Evolutionary conservation across 2,888 invertebrate genomes (phyloP).

Genomic region (Sepioteuthis lessoniana): DNA sequence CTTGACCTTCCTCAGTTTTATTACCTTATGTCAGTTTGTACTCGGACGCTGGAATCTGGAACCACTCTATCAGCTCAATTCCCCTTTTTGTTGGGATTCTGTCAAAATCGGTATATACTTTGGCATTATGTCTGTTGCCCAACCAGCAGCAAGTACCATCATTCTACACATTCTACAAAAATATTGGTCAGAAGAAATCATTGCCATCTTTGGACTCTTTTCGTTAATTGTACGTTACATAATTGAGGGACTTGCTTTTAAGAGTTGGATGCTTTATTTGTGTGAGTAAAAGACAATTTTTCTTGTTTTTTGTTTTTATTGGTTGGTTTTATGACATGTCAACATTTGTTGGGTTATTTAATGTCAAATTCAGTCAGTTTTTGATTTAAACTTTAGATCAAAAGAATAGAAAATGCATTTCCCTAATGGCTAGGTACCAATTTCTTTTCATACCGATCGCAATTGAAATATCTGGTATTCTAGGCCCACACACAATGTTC

Average conservation of each 20-base stretch:
- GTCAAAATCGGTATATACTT: constrained; percentile 56
- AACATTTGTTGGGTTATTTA: too few relatives aligned
- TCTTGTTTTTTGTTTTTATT: neutral
- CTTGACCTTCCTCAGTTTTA: neutral
- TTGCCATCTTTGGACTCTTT: constrained; percentile 53
- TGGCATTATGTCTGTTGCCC: constrained; percentile 51
- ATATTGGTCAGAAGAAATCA: constrained; percentile 55
- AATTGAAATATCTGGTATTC: too few relatives aligned
- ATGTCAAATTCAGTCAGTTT: too few relatives aligned
- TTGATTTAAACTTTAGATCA: too few relatives aligned
- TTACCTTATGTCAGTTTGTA: neutral
- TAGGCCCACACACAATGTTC: too few relatives aligned
- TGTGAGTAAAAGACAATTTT: constrained; percentile 52
- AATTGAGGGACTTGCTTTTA: constrained; percentile 55
- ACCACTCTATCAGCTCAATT: constrained; percentile 56
- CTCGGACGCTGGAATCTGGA: constrained; percentile 54
- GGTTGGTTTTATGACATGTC: too few relatives aligned
- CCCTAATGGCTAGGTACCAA: too few relatives aligned
- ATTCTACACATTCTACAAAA: constrained; percentile 54
- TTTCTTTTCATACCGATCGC: too few relatives aligned
- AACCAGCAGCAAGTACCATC: constrained; percentile 53
- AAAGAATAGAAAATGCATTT: too few relatives aligned
- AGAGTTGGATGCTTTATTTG: constrained; percentile 53
- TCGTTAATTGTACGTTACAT: constrained; percentile 51
- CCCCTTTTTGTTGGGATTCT: constrained; percentile 59